phyloP scores from a whole-genome alignment of 2,797 vertebrate species.

The Thamnophis elegans region DNA sequence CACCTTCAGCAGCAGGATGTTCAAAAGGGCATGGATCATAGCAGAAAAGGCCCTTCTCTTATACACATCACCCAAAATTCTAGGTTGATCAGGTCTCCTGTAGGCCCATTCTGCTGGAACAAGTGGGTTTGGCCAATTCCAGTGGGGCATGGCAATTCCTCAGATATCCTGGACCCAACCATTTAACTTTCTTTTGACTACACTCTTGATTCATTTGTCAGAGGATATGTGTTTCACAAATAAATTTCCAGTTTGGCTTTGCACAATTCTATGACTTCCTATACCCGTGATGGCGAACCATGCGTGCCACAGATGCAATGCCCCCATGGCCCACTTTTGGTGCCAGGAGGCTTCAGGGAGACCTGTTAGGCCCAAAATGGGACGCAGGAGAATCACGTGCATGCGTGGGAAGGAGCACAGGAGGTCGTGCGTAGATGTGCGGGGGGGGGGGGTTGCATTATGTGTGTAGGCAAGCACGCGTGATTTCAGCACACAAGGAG shows the following conservation, averaged over 20 bases:
- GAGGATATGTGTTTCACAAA: neutral
- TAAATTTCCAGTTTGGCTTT: neutral
- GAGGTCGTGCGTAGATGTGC: too few species aligned
- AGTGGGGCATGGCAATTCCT: neutral
- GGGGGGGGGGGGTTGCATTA: too few species aligned
- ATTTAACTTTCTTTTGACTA: neutral
- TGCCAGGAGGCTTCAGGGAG: too few species aligned
- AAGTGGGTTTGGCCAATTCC: neutral
- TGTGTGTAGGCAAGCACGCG: too few species aligned
- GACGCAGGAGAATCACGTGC: too few species aligned
- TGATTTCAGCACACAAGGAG: too few species aligned
- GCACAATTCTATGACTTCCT: neutral
- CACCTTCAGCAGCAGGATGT: neutral
- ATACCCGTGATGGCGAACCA: too few species aligned
- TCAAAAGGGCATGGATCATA: neutral
- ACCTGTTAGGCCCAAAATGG: too few species aligned
- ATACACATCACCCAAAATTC: neutral
- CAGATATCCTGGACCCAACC: neutral
- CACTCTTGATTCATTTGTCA: neutral
- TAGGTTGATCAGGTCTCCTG: neutral
- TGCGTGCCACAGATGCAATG: too few species aligned
- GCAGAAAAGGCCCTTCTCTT: neutral
- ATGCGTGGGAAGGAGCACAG: too few species aligned
- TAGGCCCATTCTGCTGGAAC: neutral
- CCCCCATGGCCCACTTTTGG: too few species aligned